phyloP scores from a whole-genome alignment of 2,113 vertebrate species.

The Oreotragus oreotragus region DNA sequence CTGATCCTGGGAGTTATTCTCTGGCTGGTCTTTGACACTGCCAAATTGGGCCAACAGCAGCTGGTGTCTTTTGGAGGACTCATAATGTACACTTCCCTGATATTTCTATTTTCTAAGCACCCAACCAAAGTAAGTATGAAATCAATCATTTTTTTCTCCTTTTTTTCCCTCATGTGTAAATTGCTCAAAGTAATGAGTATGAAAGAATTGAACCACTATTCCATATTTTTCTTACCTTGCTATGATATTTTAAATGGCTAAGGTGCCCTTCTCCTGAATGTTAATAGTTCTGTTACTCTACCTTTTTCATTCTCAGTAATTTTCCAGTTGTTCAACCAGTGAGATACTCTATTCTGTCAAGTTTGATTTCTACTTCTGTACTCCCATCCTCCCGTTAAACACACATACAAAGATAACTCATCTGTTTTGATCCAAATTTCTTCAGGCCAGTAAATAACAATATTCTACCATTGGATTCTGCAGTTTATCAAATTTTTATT shows the following conservation, averaged over 20 bases:
- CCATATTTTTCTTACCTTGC: neutral
- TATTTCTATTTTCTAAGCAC: constrained; percentile 89
- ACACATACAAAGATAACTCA: neutral
- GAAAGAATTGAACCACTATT: neutral
- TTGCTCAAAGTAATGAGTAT: neutral
- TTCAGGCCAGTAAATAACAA: neutral
- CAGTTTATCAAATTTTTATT: neutral
- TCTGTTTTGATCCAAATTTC: neutral
- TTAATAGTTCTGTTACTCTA: neutral
- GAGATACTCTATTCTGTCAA: neutral
- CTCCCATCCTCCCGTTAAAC: neutral
- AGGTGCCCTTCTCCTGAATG: neutral
- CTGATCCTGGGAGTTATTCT: constrained; percentile 73
- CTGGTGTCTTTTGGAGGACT: constrained; percentile 89
- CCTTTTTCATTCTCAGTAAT: constrained; percentile 20
- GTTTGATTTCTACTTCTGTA: neutral
- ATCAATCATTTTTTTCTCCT: neutral
- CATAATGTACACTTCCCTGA: constrained; percentile 80
- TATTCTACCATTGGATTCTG: neutral
- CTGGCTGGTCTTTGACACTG: constrained; percentile 88
- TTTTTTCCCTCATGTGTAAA: neutral
- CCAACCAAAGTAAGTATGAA: constrained; percentile 83
- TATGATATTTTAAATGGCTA: neutral
- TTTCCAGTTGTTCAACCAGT: neutral
- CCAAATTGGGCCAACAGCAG: constrained; percentile 79